Evolutionary conservation across 2,797 vertebrate species (phyloP).

Genomic region (Morus bassanus): DNA sequence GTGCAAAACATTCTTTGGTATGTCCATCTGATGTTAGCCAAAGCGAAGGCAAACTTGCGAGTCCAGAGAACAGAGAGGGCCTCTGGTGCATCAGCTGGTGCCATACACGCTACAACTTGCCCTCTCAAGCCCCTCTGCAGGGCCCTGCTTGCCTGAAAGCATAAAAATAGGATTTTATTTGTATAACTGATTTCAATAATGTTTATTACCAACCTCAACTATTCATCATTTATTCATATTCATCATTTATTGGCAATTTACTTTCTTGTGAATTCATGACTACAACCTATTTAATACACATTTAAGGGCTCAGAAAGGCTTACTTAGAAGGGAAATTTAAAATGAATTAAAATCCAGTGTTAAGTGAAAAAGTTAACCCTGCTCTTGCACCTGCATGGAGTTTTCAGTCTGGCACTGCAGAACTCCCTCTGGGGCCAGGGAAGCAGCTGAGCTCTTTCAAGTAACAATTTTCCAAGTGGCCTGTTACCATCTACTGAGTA

Average conservation of each 20-base stretch:
- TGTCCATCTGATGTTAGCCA: rapidly evolving
- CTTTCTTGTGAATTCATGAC: not conserved
- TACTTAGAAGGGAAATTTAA: not conserved
- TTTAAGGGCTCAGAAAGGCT: not conserved
- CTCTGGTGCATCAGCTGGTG: not conserved
- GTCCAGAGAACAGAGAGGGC: not conserved
- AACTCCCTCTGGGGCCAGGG: not conserved
- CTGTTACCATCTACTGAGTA: not conserved
- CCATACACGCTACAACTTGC: not conserved
- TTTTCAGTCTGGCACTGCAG: not conserved
- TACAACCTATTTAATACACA: not conserved
- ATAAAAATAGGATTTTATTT: not conserved
- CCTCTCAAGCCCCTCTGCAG: not conserved
- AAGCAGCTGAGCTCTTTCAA: not conserved
- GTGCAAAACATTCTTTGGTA: not conserved
- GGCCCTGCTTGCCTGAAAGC: not conserved
- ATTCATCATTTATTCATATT: not conserved
- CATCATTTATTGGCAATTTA: not conserved
- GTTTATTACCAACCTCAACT: not conserved
- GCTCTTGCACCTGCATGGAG: not conserved
- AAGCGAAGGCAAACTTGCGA: not conserved
- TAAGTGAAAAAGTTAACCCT: not conserved
- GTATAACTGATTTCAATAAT: not conserved
- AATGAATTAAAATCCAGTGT: not conserved
- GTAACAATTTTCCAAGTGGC: not conserved